phyloP scores from a whole-genome alignment of 2,797 vertebrate species.

The Sebastes itinus region DNA sequence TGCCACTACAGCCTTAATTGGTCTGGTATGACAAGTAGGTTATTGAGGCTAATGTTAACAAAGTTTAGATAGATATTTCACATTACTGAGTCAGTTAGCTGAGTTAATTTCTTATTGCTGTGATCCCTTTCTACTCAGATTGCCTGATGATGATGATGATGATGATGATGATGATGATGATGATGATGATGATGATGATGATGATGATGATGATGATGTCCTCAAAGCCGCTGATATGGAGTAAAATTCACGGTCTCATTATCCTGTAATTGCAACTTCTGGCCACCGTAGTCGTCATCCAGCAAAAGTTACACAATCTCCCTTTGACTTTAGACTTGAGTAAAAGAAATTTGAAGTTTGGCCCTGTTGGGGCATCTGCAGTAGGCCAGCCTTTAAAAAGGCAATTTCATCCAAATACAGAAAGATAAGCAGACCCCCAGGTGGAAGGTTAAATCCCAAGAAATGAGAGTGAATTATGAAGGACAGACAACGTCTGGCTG shows the following conservation, averaged over 20 bases:
- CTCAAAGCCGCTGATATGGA: not conserved
- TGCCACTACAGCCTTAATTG: not conserved
- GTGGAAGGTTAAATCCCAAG: constrained; percentile 16
- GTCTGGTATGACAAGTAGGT: no score
- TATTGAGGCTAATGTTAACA: not conserved
- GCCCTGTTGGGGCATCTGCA: constrained; percentile 4
- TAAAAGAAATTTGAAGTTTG: constrained; percentile 1
- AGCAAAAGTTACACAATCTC: not conserved
- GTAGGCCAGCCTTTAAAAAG: constrained; percentile 27
- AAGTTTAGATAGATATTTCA: not conserved
- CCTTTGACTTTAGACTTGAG: not conserved
- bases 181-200: not conserved
- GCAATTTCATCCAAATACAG: constrained; percentile 39
- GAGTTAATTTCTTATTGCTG: not conserved
- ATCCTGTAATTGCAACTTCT: not conserved
- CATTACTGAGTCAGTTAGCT: not conserved
- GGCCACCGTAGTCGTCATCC: not conserved
- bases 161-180: not conserved
- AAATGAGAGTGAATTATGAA: constrained; percentile 37
- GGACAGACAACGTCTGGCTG: constrained; percentile 10
- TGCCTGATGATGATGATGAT: not conserved
- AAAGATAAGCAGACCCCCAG: constrained; percentile 38
- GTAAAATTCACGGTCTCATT: not conserved
- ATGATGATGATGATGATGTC: not conserved
- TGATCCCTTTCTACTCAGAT: not conserved